Evolutionary conservation across 2,113 vertebrate genomes (phyloP).

Genomic region (Hystrix brachyura): DNA sequence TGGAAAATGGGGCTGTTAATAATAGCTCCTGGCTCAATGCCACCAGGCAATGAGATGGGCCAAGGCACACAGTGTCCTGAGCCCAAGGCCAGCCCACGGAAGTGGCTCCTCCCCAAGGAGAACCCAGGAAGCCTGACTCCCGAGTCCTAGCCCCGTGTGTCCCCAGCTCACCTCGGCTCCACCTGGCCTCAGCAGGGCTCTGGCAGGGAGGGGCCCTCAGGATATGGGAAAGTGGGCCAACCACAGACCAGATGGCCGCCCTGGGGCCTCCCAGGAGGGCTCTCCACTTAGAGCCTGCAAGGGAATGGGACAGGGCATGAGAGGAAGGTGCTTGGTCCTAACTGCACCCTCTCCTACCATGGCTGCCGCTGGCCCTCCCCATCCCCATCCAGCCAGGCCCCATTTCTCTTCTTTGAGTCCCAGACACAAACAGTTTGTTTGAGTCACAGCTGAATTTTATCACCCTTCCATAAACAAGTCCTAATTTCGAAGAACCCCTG

Average conservation of each 20-base stretch:
- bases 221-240: slow-evolving; percentile 2
- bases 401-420: not conserved
- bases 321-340: not conserved
- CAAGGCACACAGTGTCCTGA: not conserved
- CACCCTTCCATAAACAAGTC: not conserved
- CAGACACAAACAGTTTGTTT: not conserved
- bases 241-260: not conserved
- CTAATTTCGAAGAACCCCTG: not conserved
- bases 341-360: fast-evolving
- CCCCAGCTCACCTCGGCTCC: slow-evolving; percentile 68
- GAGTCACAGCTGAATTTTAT: not conserved
- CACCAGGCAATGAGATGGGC: not conserved
- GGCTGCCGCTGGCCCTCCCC: not conserved
- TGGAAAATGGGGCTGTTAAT: slow-evolving; percentile 48
- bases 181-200: not conserved
- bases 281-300: not conserved
- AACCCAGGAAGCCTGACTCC: not conserved
- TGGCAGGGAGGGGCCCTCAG: not conserved
- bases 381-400: not conserved
- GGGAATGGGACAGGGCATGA: not conserved
- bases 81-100: not conserved
- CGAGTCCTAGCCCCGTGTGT: not conserved
- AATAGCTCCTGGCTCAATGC: not conserved
- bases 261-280: not conserved
- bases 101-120: not conserved